A percentile compares a stretch with the other conserved stretches of the same genome.
Conservation (phyloP, 1,140 invertebrate genomes). For the Watersipora subatra region DNA sequence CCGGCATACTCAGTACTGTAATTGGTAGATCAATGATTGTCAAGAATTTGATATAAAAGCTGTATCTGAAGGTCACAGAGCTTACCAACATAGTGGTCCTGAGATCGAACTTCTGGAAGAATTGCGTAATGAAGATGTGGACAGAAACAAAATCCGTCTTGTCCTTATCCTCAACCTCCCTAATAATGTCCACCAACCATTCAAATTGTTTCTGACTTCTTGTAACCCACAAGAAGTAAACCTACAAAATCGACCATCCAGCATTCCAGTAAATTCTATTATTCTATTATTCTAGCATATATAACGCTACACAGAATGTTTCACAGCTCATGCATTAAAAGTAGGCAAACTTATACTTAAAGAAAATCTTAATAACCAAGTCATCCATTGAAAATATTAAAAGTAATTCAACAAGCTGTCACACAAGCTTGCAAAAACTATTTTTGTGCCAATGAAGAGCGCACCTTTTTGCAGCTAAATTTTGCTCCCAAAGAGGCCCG, state of each 20-base stretch:
- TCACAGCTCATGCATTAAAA: too few relatives aligned
- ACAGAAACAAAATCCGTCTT: slow-evolving; percentile 92
- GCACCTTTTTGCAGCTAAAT: slow-evolving; percentile 37
- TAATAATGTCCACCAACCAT: slow-evolving; percentile 98
- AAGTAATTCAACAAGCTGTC: too few relatives aligned
- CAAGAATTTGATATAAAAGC: too few relatives aligned
- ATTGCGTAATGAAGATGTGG: slow-evolving; percentile 99
- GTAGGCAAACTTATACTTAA: too few relatives aligned
- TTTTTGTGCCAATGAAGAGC: too few relatives aligned
- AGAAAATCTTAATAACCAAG: too few relatives aligned
- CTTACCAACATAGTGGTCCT: slow-evolving; percentile 94
- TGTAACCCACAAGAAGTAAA: slow-evolving; percentile 97
- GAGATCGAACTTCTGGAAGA: slow-evolving; percentile 98
- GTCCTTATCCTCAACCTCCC: slow-evolving; percentile 91
- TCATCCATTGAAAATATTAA: too few relatives aligned
- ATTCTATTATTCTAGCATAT: too few relatives aligned
- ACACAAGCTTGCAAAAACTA: too few relatives aligned
- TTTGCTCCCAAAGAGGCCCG: slow-evolving; percentile 21
- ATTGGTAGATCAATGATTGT: neutral
- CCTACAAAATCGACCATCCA: neutral
- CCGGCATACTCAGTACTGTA: neutral
- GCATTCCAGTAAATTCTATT: too few relatives aligned
- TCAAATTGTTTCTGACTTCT: slow-evolving; percentile 97
- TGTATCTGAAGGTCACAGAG: too few relatives aligned
- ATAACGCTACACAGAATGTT: too few relatives aligned